Evolutionary conservation across 2,797 vertebrate species (phyloP), one percentile per base, ranked within the genome.

Genomic region (Pseudochirops cupreus): DNA sequence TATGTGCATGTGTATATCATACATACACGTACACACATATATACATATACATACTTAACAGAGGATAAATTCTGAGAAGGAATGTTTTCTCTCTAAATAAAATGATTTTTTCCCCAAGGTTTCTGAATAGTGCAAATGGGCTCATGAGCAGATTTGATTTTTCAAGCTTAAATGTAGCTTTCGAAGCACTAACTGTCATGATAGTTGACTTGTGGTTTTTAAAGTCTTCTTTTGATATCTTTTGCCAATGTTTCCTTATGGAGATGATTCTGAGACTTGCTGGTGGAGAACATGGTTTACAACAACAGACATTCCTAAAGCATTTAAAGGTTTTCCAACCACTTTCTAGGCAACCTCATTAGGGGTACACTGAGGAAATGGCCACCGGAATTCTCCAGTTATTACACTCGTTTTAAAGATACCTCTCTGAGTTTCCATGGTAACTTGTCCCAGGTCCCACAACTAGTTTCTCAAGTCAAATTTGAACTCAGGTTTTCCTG

Each of bases 11-110:
- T 94, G 92, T 24, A 96, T 92, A 93, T 11, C 82, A 92, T 1
- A 12, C 50, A 53, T 91, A 24, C 21, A n/a, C 52, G 96, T 50
- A 92, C 91, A 29, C 29, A 94, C 92, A 57, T 5, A 57, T 5
- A 57, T 92, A 74, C 92, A 91, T 94, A 74, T 58, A 13, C 56
- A n/a, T 12, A 91, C 28, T 94, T 96, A 39, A 56, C 92, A 82
- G 56, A 58, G 94, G 91, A 93, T 53, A 91, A 91, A 46, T 92
- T 12, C 46, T 12, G 16, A 92, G 91, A 92, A 74, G 3, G 39
- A 91, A 95, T 93, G 93, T 96, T 59, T 74, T 74, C 50, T 93
- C 82, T 21, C 29, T 90, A 93, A 54, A 50, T 95, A 13, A 12
- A 87, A 91, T 91, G 1, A 28, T 91, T 93, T 92, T 82, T 50